Conservation (phyloP, 2,797 vertebrate species). For the Crocidura indochinensis region DNA sequence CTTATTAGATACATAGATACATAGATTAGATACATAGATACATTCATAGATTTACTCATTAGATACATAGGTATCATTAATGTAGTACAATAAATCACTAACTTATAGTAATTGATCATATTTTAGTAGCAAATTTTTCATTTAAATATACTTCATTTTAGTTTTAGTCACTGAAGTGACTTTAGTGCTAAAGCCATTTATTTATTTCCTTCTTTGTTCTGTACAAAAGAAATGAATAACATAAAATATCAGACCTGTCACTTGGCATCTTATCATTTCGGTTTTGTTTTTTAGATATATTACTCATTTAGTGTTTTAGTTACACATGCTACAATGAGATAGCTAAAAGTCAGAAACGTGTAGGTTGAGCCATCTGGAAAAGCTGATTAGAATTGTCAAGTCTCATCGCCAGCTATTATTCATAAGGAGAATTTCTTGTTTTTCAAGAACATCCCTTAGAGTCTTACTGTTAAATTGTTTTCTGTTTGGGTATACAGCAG, state of each 20-base stretch:
- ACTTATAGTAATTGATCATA: background rate
- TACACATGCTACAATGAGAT: background rate
- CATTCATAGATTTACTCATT: slow-evolving; percentile 40
- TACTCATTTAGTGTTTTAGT: background rate
- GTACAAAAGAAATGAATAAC: slow-evolving; percentile 20
- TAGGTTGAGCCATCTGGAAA: background rate
- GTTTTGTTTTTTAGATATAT: slow-evolving; percentile 32
- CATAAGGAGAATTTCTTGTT: background rate
- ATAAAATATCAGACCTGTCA: background rate
- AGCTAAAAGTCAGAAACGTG: background rate
- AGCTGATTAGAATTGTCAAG: accelerated
- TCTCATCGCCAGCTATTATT: background rate
- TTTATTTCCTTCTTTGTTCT: slow-evolving; percentile 55
- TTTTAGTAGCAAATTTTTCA: slow-evolving; percentile 50
- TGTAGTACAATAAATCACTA: slow-evolving; percentile 35
- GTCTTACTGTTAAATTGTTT: background rate
- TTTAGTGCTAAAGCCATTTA: slow-evolving; percentile 53
- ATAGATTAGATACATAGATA: slow-evolving; percentile 37
- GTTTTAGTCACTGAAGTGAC: slow-evolving; percentile 31
- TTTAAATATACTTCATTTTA: slow-evolving; percentile 49
- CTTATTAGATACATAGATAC: background rate
- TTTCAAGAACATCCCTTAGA: background rate
- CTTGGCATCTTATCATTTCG: slow-evolving; percentile 42
- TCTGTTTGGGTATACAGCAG: too few relatives aligned
- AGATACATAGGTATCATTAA: background rate